Percentiles rank a stretch among this genome's conserved stretches.
These are phyloP conservation scores for Anthopleura xanthogrammica DNA, from an alignment of 92 coral and sea anemone species.

Conservation along the genomic window DNA sequence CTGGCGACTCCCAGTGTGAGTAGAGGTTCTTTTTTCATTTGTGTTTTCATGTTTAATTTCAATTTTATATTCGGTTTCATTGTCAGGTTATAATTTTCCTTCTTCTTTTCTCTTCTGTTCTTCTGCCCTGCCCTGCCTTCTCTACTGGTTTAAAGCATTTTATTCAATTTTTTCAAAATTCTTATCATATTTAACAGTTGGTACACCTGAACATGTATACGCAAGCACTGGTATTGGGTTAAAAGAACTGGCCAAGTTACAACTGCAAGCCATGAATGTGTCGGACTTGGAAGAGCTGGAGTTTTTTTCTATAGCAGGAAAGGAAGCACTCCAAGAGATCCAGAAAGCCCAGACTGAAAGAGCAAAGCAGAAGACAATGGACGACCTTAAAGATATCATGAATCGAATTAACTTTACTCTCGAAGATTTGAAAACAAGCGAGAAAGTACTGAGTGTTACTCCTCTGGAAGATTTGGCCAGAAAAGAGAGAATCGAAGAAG, in stretches of 20 bases:
- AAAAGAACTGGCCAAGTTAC: constrained; percentile 24
- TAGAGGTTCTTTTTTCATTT: not conserved
- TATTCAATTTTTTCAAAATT: not conserved
- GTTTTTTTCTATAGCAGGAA: constrained; percentile 54
- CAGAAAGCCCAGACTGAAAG: constrained; percentile 61
- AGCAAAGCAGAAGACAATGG: constrained; percentile 57
- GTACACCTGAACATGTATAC: constrained; percentile 2
- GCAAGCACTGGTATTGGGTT: constrained; percentile 40
- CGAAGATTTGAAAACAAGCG: constrained; percentile 32
- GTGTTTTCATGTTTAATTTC: no score
- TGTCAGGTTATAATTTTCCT: no score
- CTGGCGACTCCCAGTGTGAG: not conserved
- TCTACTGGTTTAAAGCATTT: no score
- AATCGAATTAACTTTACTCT: constrained; percentile 49
- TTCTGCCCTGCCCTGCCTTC: no score
- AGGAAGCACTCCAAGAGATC: constrained; percentile 64
- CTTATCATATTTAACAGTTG: not conserved
- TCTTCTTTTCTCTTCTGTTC: no score
- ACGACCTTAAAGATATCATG: constrained; percentile 50
- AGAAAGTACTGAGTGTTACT: constrained; percentile 21
- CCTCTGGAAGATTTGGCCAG: constrained; percentile 31
- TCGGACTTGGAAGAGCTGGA: constrained; percentile 29
- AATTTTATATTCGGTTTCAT: no score
- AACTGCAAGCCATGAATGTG: constrained; percentile 9
- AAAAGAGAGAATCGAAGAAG: constrained; percentile 13